Percentiles rank a stretch among this genome's conserved stretches.
phyloP scores from a whole-genome alignment of 2,797 vertebrate genomes.

The Falco rusticolus region DNA sequence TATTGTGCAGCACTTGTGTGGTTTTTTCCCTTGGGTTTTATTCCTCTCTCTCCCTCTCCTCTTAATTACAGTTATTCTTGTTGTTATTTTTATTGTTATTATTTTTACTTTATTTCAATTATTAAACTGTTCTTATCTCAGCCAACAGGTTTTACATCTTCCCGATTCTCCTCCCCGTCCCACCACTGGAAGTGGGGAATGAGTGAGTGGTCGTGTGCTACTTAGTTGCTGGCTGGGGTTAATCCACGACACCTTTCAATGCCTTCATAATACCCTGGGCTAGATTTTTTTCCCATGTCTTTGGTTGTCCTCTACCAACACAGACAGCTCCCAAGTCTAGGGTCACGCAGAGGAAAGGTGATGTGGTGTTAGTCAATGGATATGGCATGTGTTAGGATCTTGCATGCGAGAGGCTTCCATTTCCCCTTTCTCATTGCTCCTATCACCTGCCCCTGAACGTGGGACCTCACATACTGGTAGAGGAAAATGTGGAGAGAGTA shows the following conservation, averaged over 20 bases:
- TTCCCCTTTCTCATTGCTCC: not conserved
- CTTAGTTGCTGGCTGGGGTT: too few relatives aligned
- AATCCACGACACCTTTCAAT: not conserved
- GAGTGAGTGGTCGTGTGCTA: too few relatives aligned
- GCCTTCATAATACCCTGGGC: not conserved
- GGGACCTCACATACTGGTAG: not conserved
- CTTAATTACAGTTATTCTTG: too few relatives aligned
- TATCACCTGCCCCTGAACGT: not conserved
- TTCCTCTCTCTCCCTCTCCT: too few relatives aligned
- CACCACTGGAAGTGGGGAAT: too few relatives aligned
- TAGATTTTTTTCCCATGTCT: not conserved
- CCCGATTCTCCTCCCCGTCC: too few relatives aligned
- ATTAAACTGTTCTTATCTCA: too few relatives aligned
- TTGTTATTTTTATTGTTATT: too few relatives aligned
- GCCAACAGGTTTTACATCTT: too few relatives aligned
- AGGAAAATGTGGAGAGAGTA: not conserved
- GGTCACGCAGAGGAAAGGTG: not conserved
- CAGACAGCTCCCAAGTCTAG: not conserved
- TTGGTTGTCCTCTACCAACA: not conserved
- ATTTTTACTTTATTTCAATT: too few relatives aligned
- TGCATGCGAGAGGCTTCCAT: not conserved
- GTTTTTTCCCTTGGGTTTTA: too few relatives aligned
- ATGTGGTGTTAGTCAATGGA: not conserved
- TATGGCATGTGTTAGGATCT: not conserved
- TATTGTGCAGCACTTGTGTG: too few relatives aligned